A percentile compares a stretch with the other conserved stretches of the same genome.
Evolutionary conservation across 30 jellyfish, hydroid and myxozoan species (phyloP).

Genomic region (Sanderia malayensis): DNA sequence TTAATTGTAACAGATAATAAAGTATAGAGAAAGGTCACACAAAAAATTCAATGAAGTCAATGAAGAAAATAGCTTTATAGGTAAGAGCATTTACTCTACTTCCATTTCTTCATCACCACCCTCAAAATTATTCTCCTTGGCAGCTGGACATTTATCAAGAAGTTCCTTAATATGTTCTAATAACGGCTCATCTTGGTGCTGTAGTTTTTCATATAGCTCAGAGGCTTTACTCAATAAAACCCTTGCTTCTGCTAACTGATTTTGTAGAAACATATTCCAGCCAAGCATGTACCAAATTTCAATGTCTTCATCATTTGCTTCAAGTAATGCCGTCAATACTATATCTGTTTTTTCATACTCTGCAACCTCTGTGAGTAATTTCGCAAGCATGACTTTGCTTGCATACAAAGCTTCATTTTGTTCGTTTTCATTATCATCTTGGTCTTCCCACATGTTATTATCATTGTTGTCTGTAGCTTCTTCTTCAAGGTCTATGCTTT

Average conservation of each 20-base stretch:
- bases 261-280: conserved; percentile 40
- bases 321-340: conserved; percentile 47
- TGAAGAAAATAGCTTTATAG: too few relatives aligned
- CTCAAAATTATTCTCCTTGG: conserved; percentile 28
- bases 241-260: conserved; percentile 58
- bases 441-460: not conserved
- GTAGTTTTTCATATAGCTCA: conserved; percentile 70
- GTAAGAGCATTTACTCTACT: conserved; percentile 48
- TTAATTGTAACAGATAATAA: too few relatives aligned
- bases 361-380: conserved; percentile 61
- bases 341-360: conserved; percentile 61
- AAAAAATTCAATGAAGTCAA: too few relatives aligned
- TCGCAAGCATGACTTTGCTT: conserved; percentile 60
- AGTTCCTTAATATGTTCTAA: conserved; percentile 51
- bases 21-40: too few relatives aligned
- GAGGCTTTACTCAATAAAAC: conserved; percentile 64
- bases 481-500: conserved; percentile 10
- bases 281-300: conserved; percentile 89
- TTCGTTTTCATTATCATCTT: conserved; percentile 19
- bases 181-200: conserved; percentile 65
- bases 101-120: conserved; percentile 60
- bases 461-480: conserved; percentile 1
- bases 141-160: conserved; percentile 55
- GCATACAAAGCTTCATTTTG: conserved; percentile 42
- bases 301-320: conserved; percentile 88